These are phyloP conservation scores for Cricetomys ansorgei DNA, from an alignment of 2,113 vertebrate genomes.

Conservation along the genomic window DNA sequence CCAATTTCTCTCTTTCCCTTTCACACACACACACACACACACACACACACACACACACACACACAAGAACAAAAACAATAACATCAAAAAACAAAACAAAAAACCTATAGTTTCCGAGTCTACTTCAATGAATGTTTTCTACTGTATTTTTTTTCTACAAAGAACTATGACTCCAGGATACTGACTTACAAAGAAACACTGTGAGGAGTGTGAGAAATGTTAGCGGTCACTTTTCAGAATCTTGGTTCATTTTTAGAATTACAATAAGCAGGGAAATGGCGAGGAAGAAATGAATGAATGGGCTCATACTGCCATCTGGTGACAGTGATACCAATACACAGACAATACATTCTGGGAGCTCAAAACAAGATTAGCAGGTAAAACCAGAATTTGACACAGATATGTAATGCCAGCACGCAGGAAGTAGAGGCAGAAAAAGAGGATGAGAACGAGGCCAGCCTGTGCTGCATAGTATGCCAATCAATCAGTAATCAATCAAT, in stretches of 20 bases:
- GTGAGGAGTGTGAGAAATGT: not conserved
- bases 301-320: constrained; percentile 51
- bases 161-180: not conserved
- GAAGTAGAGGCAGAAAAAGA: not conserved
- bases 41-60: not conserved
- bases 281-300: not conserved
- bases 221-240: not conserved
- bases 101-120: not conserved
- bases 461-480: not conserved
- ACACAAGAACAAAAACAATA: not conserved
- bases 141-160: not conserved
- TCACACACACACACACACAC: not conserved
- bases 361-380: not conserved
- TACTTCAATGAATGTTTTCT: not conserved
- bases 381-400: not conserved
- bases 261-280: not conserved
- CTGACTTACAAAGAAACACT: not conserved
- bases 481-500: not conserved
- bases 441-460: not conserved
- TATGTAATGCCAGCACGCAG: not conserved
- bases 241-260: not conserved
- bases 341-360: not conserved
- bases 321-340: not conserved
- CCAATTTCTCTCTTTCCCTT: not conserved
- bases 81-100: too few relatives aligned